These are phyloP conservation scores for Pangasius mekongensis DNA, from an alignment of 2,797 vertebrate genomes.

Conservation along the genomic window DNA sequence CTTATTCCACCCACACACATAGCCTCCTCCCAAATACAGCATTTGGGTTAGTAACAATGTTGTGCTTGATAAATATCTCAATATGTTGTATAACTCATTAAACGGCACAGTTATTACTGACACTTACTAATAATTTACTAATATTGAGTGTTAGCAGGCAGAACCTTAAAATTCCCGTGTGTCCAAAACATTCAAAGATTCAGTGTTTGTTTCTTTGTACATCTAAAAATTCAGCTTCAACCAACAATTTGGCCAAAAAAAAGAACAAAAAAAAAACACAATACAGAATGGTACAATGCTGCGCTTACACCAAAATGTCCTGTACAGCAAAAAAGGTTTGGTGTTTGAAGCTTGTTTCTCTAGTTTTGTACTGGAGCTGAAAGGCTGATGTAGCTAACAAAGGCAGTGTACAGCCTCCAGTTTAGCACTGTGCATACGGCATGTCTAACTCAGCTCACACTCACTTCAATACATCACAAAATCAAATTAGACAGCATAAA, in stretches of 20 bases:
- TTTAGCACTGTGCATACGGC: slow-evolving; percentile 1
- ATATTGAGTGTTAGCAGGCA: background rate
- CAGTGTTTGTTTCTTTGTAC: background rate
- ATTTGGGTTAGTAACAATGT: background rate
- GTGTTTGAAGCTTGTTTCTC: background rate
- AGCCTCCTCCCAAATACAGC: background rate
- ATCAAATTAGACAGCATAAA: background rate
- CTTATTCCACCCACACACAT: background rate
- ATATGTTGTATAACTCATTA: background rate
- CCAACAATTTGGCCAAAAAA: background rate
- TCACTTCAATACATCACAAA: background rate
- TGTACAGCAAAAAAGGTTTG: background rate
- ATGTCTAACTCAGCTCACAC: background rate
- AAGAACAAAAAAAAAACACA: background rate
- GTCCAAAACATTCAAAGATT: background rate
- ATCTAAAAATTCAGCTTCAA: background rate
- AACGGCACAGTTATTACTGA: background rate
- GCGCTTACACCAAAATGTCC: background rate
- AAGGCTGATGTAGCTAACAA: background rate
- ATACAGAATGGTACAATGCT: background rate
- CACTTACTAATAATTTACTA: background rate
- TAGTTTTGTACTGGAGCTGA: background rate
- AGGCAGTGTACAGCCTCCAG: background rate
- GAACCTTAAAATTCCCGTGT: background rate
- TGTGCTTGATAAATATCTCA: slow-evolving; percentile 1